A percentile compares a stretch with the other conserved stretches of the same genome.
phyloP scores from a whole-genome alignment of 2,113 vertebrate genomes.

The Varanus komodoensis region DNA sequence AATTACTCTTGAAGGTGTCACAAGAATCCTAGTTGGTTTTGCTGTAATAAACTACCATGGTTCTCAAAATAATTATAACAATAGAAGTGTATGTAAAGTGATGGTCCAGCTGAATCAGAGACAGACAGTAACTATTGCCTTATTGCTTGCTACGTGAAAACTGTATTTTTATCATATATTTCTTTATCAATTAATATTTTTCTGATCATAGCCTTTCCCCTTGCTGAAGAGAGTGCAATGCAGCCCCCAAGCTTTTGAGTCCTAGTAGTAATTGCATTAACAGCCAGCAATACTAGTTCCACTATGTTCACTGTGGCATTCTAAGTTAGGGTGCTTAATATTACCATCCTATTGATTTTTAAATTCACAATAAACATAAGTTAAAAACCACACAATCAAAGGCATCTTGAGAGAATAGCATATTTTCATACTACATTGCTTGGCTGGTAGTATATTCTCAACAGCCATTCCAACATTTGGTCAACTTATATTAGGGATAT shows the following conservation, averaged over 20 bases:
- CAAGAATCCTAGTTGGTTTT: no score
- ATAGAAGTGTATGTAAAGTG: no score
- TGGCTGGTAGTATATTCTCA: no score
- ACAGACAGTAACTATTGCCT: not conserved
- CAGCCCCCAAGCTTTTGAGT: not conserved
- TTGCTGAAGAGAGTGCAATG: not conserved
- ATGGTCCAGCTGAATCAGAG: not conserved
- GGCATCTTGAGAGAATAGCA: no score
- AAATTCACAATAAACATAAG: no score
- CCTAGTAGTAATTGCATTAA: not conserved
- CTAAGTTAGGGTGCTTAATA: not conserved
- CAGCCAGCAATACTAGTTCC: not conserved
- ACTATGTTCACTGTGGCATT: not conserved
- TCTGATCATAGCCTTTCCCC: not conserved
- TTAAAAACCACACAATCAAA: no score
- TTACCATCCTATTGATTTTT: not conserved
- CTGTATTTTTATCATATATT: not conserved
- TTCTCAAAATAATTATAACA: no score
- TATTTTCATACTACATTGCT: no score
- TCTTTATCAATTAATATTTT: not conserved
- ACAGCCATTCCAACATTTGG: no score
- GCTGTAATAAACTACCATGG: no score
- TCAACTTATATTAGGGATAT: no score
- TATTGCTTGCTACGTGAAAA: not conserved
- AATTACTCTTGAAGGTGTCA: not conserved